Base-by-base conservation (phyloP, 2,888 invertebrate genomes). In the Drosophila nr. medialis region DNA sequence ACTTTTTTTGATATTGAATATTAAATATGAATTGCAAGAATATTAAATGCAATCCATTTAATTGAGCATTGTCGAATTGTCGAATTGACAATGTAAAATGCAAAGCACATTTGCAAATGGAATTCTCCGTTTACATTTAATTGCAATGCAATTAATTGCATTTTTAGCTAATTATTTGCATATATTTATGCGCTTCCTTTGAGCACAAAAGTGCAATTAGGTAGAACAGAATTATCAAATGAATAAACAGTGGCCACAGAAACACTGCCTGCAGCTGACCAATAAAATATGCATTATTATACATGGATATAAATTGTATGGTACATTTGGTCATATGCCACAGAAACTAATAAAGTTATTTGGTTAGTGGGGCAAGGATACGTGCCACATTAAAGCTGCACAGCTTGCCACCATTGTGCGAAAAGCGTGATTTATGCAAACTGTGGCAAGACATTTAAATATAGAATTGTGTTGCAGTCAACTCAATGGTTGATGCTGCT, bases 331-430 rank as follows among this genome's bases (percentile, higher is more conserved):
- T 5, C 18, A 11, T 38, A 38, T 30, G 59, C 76, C 71, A 38
- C 76, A 72, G 55, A 72, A 72, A 60, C 30, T 64, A 80, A 80
- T 80, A 75, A 74, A 63, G 48, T 64, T 64, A 68, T 49, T 68
- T 67, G 15, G 38, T 29, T 49, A 29, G 40, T 55, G 62, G 21
- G 24, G 40, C 62, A 53, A 40, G 61, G 54, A 32, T 66, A 69
- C 73, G 82, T 76, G 73, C 76, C 88, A 64, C 82, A 75, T 82
- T 75, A 75, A 79, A 72, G 63, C 75, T 59, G 54, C 38, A 54
- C 45, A 27, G 18, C 29, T 72, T 61, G 34, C 15, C 32, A 24
- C 5, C 1, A 27, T n/a, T 10, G 24, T 15, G 13, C 11, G 29
- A 29, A 48, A 51, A 62, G 38, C 50, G 59, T 29, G 63, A 59